Evolutionary conservation across 2,888 invertebrate genomes (phyloP).

Genomic region (Xanthia togata): DNA sequence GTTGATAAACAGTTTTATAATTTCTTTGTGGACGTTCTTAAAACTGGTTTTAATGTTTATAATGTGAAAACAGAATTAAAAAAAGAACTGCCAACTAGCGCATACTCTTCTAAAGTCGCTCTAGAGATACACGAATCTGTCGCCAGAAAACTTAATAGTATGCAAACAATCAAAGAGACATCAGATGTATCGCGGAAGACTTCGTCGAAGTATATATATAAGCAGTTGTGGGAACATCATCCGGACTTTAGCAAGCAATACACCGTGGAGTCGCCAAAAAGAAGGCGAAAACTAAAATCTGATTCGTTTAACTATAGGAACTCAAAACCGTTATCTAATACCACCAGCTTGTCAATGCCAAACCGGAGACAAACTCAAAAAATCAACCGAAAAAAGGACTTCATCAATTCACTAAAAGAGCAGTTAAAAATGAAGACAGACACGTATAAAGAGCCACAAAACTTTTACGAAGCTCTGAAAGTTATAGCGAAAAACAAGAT

Average conservation of each 20-base stretch:
- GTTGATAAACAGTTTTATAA: constrained; percentile 76
- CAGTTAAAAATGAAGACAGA: constrained; percentile 70
- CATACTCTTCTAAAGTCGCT: constrained; percentile 64
- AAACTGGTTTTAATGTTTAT: constrained; percentile 77
- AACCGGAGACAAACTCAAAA: constrained; percentile 42
- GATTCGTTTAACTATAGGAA: constrained; percentile 63
- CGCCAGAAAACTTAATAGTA: constrained; percentile 67
- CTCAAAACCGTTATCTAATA: constrained; percentile 11
- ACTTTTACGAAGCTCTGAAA: constrained; percentile 78
- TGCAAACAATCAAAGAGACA: constrained; percentile 10
- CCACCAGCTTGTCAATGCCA: constrained; percentile 35
- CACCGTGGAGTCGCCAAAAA: not conserved
- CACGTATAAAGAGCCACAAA: constrained; percentile 74
- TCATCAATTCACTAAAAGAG: constrained; percentile 76
- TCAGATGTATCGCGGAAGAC: constrained; percentile 14
- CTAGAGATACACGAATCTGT: constrained; percentile 76
- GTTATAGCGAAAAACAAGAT: constrained; percentile 77
- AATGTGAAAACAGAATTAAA: constrained; percentile 68
- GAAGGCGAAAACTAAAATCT: constrained; percentile 35
- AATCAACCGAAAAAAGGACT: constrained; percentile 68
- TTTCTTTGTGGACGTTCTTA: constrained; percentile 80
- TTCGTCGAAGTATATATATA: constrained; percentile 41
- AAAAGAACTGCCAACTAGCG: constrained; percentile 19
- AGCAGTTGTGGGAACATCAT: constrained; percentile 23
- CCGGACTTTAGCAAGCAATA: not conserved